Evolutionary conservation across 2,888 invertebrate genomes (phyloP).

Genomic region (Thera britannica): DNA sequence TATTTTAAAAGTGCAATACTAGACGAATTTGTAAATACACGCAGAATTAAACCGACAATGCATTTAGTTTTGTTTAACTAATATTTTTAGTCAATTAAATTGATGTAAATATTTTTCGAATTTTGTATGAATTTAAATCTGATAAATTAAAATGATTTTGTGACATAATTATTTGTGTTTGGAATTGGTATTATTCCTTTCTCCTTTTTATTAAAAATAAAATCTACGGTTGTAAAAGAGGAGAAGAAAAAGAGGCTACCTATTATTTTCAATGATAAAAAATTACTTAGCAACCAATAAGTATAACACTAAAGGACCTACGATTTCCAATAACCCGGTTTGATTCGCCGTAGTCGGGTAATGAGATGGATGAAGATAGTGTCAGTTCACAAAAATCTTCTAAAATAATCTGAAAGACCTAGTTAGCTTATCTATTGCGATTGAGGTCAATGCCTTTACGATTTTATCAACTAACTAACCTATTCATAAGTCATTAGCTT

Average conservation of each 20-base stretch:
- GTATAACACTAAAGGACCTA: neutral
- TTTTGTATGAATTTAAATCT: constrained; percentile 45
- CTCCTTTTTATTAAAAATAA: too few species aligned
- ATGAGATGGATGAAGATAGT: neutral
- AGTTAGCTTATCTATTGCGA: constrained; percentile 19
- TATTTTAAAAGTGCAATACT: constrained; percentile 47
- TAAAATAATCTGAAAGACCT: constrained; percentile 10
- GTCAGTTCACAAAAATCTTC: neutral
- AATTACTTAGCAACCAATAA: too few species aligned
- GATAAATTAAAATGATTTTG: constrained; percentile 64
- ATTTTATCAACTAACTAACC: constrained; percentile 9
- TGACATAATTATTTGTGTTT: constrained; percentile 42
- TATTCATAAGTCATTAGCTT: constrained; percentile 2
- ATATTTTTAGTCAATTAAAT: constrained; percentile 48
- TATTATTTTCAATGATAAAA: too few species aligned
- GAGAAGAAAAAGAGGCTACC: too few species aligned
- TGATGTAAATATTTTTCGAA: constrained; percentile 69
- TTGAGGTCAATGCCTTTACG: constrained; percentile 27
- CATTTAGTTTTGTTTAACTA: constrained; percentile 65
- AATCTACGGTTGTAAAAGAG: too few species aligned
- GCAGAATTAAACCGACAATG: constrained; percentile 57
- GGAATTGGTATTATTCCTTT: neutral
- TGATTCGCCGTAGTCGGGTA: too few species aligned
- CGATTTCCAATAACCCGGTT: too few species aligned
- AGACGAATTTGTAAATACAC: constrained; percentile 38